Evolutionary conservation across 2,888 invertebrate species (phyloP).

Genomic region (Sclerodermus sp.): DNA sequence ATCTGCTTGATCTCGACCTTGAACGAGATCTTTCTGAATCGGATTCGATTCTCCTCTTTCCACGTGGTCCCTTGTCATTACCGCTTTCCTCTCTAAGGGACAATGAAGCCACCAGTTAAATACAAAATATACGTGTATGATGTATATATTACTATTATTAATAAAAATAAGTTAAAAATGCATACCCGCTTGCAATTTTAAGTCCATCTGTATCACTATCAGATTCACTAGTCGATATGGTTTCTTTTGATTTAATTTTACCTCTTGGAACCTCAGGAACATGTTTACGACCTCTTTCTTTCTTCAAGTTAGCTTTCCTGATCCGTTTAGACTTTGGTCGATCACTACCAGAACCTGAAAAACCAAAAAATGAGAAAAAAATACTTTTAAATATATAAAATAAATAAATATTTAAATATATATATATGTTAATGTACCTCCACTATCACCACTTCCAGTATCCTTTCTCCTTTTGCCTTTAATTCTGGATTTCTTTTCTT

Average conservation of each 20-base stretch:
- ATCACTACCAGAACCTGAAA: slow-evolving; percentile 71
- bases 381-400: background rate
- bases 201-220: slow-evolving; percentile 66
- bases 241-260: slow-evolving; percentile 88
- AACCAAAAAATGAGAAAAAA: background rate
- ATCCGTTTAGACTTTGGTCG: slow-evolving; percentile 65
- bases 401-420: background rate
- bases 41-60: slow-evolving; percentile 65
- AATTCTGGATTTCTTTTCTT: slow-evolving; percentile 49
- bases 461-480: slow-evolving; percentile 51
- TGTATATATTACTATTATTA: too few species aligned
- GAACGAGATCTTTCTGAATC: slow-evolving; percentile 62
- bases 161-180: slow-evolving; percentile 21
- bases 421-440: slow-evolving; percentile 18
- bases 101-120: too few species aligned
- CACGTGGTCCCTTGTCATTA: slow-evolving; percentile 59
- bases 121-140: slow-evolving; percentile 7
- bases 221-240: slow-evolving; percentile 89
- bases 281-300: slow-evolving; percentile 44
- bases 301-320: slow-evolving; percentile 61
- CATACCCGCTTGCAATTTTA: slow-evolving; percentile 64
- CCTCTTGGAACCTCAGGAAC: slow-evolving; percentile 78
- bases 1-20: slow-evolving; percentile 28
- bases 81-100: slow-evolving; percentile 56
- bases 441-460: slow-evolving; percentile 39